Evolutionary conservation across 2,113 vertebrate species (phyloP).

Genomic region (Sturnus vulgaris): DNA sequence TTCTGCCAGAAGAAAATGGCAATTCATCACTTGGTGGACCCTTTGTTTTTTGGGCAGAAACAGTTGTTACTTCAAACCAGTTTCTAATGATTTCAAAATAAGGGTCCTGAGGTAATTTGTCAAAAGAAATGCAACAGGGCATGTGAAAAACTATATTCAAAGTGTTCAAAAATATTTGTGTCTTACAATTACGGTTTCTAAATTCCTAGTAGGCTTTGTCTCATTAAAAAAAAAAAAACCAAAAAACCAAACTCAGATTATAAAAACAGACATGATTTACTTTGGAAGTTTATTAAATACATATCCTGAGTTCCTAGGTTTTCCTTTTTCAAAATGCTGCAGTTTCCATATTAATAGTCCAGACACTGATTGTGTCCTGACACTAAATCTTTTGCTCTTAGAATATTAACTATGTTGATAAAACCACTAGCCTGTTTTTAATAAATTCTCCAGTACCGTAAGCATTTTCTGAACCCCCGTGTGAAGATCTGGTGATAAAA

Average conservation of each 20-base stretch:
- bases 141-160: background rate
- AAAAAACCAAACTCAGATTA: background rate
- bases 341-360: background rate
- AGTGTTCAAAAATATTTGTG: background rate
- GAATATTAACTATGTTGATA: slow-evolving; percentile 43
- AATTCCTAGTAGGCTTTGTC: background rate
- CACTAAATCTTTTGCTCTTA: slow-evolving; percentile 32
- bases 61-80: background rate
- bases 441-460: slow-evolving; percentile 21
- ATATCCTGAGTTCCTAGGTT: background rate
- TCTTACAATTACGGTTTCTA: background rate
- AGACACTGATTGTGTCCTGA: slow-evolving; percentile 2
- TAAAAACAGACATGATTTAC: background rate
- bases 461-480: slow-evolving; percentile 28
- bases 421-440: slow-evolving; percentile 11
- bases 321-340: background rate
- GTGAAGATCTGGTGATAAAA: background rate
- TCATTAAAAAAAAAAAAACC: background rate
- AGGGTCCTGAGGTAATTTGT: background rate
- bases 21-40: slow-evolving; percentile 12
- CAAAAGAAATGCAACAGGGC: background rate
- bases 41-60: background rate
- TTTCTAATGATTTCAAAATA: slow-evolving; percentile 11
- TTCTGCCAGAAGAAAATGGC: slow-evolving; percentile 1
- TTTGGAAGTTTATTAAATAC: background rate